These are phyloP conservation scores for Littorina saxatilis DNA, from an alignment of 1,140 invertebrate species.

Conservation along the genomic window DNA sequence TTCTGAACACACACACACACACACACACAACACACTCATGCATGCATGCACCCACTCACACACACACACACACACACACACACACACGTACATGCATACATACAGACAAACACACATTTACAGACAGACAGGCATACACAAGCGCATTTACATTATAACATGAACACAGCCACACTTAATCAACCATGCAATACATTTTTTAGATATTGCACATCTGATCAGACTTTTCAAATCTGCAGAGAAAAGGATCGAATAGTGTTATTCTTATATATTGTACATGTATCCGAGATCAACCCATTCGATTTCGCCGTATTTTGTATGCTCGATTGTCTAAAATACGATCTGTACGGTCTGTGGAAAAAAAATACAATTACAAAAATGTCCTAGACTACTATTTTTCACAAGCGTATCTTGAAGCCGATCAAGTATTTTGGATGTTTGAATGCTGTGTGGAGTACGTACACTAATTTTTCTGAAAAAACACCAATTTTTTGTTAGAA, in stretches of 20 bases:
- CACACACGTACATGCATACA: background rate
- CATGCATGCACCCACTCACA: no score
- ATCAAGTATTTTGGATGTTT: background rate
- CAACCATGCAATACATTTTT: no score
- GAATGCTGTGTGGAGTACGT: no score
- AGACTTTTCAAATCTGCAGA: background rate
- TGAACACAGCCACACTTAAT: no score
- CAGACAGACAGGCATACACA: background rate
- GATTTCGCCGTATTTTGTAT: no score
- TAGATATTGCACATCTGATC: no score
- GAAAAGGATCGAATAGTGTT: background rate
- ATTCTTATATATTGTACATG: background rate
- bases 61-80: background rate
- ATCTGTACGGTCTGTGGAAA: no score
- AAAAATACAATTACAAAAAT: background rate
- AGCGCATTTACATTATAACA: background rate
- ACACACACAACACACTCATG: no score
- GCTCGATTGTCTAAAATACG: no score
- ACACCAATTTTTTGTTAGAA: no score
- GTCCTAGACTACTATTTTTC: background rate
- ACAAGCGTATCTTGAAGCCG: no score
- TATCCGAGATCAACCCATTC: background rate
- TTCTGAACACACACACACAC: conserved; percentile 39
- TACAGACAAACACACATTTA: background rate
- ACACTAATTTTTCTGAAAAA: no score